phyloP scores from a whole-genome alignment of 2,113 vertebrate genomes.

The Platysteira castanea region DNA sequence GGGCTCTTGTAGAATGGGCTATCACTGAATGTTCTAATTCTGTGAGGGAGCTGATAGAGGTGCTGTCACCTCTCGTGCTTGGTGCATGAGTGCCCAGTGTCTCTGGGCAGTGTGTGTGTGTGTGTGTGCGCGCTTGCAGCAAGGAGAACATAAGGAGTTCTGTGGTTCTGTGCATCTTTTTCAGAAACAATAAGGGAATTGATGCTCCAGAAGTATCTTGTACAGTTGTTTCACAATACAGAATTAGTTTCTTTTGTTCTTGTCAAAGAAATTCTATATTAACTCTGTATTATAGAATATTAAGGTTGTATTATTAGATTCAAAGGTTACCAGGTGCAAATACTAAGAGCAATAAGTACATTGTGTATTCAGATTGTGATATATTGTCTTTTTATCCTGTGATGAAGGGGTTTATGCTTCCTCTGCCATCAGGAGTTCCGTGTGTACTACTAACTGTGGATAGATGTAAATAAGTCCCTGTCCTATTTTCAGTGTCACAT shows the following conservation, averaged over 20 bases:
- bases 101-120: not conserved
- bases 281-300: not conserved
- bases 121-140: rapidly evolving
- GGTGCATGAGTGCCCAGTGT: rapidly evolving
- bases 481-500: not conserved
- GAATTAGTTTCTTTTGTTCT: not conserved
- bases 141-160: not conserved
- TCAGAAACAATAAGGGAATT: not conserved
- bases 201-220: not conserved
- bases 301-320: not conserved
- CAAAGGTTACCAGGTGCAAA: not conserved
- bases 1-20: not conserved
- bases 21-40: not conserved
- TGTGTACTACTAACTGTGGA: not conserved
- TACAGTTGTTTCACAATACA: not conserved
- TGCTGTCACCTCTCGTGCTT: rapidly evolving
- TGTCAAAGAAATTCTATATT: not conserved
- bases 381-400: not conserved
- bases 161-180: not conserved
- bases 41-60: not conserved
- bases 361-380: not conserved
- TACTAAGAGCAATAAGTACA: not conserved
- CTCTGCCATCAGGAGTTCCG: not conserved
- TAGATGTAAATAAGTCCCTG: not conserved
- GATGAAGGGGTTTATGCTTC: not conserved